Evolutionary conservation across 2,797 vertebrate genomes (phyloP), one percentile per base, ranked within the genome.

Genomic region (Pangasius mekongensis): DNA sequence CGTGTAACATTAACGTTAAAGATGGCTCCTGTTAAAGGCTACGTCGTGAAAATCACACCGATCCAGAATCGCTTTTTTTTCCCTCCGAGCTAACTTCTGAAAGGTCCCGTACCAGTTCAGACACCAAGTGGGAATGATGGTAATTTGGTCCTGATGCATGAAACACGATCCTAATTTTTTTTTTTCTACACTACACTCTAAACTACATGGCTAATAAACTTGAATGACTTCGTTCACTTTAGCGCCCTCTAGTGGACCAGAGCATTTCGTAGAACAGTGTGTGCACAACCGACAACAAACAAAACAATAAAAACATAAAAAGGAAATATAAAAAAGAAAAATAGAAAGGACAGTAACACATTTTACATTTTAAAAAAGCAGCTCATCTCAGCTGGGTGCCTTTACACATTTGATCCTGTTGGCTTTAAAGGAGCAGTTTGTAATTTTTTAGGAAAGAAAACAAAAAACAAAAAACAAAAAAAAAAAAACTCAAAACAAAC

Each of bases 381-480:
- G 64, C 83, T 85, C 58, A 88, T 84, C 58, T 62, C 22, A 24
- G 71, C 22, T 49, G n/a, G 52, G 33, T 6, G 56, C 77, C 9
- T 80, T 84, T 10, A 24, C 39, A 81, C 58, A 67, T 87, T 92
- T 90, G 83, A 92, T 89, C 66, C 88, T 39, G 39, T 83, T 43
- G 88, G 87, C 88, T 83, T 89, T 86, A 77, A 90, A 87, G 82
- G 43, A 62, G 43, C 60, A 78, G 20, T 58, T 5, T 84, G 66
- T 49, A 54, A 9, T 69, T 69, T 33, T 83, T 39, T 1, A 2
- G 9, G 1, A 16, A 7, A 27, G 2, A 22, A 20, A n/a, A n/a
- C n/a, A n/a, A n/a, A n/a, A n/a, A n/a, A n/a, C n/a, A 8, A 39
- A 10, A 10, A 47, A 9, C 2, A 22, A 39, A 24, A 11, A 11